Conservation (phyloP, 2,113 vertebrate species). For the Siphamia tubifer region DNA sequence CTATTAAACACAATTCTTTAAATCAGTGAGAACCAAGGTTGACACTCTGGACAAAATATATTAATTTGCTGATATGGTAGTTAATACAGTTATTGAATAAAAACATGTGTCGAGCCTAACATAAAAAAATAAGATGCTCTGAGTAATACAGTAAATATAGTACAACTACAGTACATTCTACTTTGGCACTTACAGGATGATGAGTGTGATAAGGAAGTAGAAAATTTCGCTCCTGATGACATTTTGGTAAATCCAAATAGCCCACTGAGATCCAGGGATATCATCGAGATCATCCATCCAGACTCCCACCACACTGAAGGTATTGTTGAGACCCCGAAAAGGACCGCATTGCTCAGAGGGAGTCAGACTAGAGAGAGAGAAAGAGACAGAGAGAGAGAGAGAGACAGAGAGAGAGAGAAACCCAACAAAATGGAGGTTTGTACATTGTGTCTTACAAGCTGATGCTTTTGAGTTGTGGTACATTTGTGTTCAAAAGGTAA, state of each 20-base stretch:
- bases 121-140: too few relatives aligned
- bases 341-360: slow-evolving; percentile 91
- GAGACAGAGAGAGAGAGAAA: too few relatives aligned
- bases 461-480: neutral
- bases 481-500: neutral
- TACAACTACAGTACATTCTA: too few relatives aligned
- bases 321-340: slow-evolving; percentile 82
- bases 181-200: slow-evolving; percentile 84
- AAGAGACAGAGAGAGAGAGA: neutral
- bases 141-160: too few relatives aligned
- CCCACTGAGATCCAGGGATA: slow-evolving; percentile 73
- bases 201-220: slow-evolving; percentile 84
- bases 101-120: too few relatives aligned
- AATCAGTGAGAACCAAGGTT: too few relatives aligned
- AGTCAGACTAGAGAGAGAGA: slow-evolving; percentile 73
- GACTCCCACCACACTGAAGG: slow-evolving; percentile 78
- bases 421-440: neutral
- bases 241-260: slow-evolving; percentile 87
- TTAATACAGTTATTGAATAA: too few relatives aligned
- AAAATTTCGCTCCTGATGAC: slow-evolving; percentile 87
- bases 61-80: too few relatives aligned
- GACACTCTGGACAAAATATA: too few relatives aligned
- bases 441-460: neutral
- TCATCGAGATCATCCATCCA: slow-evolving; percentile 80
- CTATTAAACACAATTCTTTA: too few relatives aligned